Evolutionary conservation across 2,113 vertebrate species (phyloP).

Genomic region (Propithecus coquereli): DNA sequence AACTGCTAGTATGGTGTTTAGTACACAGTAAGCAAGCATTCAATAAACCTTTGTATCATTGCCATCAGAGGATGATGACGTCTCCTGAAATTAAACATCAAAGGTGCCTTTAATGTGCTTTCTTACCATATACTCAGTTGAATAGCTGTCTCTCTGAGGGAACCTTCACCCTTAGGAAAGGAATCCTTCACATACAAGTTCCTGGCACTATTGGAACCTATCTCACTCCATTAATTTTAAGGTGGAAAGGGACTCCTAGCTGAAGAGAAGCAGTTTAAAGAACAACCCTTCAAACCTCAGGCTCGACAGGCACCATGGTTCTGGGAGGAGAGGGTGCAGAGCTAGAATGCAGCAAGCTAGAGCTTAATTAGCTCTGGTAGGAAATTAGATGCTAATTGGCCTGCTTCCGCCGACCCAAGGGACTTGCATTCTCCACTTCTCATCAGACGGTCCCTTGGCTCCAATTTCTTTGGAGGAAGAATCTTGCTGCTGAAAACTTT

Average conservation of each 20-base stretch:
- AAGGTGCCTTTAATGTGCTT: neutral
- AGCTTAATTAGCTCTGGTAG: neutral
- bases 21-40: neutral
- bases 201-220: neutral
- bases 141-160: neutral
- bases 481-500: neutral
- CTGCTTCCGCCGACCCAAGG: neutral
- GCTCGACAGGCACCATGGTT: neutral
- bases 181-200: neutral
- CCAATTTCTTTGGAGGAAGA: neutral
- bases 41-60: neutral
- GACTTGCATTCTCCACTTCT: neutral
- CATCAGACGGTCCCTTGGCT: neutral
- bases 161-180: neutral
- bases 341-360: neutral
- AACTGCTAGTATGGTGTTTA: neutral
- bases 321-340: neutral
- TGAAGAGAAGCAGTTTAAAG: neutral
- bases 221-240: neutral
- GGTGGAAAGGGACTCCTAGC: neutral
- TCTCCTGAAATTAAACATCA: neutral
- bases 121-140: neutral
- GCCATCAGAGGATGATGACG: neutral
- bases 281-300: neutral
- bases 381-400: slow-evolving; percentile 14